Evolutionary conservation across 2,797 vertebrate species (phyloP).

Genomic region (Enoplosus armatus): DNA sequence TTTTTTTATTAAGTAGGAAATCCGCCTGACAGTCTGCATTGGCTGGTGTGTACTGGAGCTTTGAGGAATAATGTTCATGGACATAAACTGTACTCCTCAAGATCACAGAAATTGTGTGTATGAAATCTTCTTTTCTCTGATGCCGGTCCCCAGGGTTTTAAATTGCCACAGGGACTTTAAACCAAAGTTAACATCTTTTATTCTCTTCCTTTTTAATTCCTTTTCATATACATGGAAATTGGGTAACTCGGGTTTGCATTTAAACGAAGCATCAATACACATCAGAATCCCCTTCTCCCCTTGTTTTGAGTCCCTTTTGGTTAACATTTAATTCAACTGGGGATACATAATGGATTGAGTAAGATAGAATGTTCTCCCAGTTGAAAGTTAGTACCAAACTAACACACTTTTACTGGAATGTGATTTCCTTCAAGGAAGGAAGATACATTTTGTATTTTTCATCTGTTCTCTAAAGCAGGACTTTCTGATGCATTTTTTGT

Average conservation of each 20-base stretch:
- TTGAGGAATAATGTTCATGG: constrained; percentile 38
- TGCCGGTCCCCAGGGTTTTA: constrained; percentile 37
- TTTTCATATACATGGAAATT: constrained; percentile 28
- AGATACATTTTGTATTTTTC: constrained; percentile 22
- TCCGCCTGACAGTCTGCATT: constrained; percentile 9
- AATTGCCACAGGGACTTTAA: constrained; percentile 49
- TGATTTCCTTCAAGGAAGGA: constrained; percentile 8
- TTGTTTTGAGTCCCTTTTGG: constrained; percentile 25
- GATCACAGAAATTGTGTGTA: constrained; percentile 45
- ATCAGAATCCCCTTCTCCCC: constrained; percentile 6
- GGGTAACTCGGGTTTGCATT: constrained; percentile 10
- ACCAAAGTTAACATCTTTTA: constrained; percentile 39
- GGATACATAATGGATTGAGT: constrained; percentile 17
- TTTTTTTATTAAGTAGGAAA: constrained; percentile 40
- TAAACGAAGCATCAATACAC: constrained; percentile 19
- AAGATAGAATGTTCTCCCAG: constrained; percentile 5
- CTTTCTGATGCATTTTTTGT: not conserved
- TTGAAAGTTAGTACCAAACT: constrained; percentile 20
- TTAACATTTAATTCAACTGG: constrained; percentile 40
- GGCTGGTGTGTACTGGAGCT: constrained; percentile 29
- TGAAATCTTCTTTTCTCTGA: constrained; percentile 48
- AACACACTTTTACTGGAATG: not conserved
- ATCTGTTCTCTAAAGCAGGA: constrained; percentile 19
- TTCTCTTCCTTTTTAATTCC: constrained; percentile 27
- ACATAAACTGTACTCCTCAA: constrained; percentile 36